Evolutionary conservation across 1,140 invertebrate genomes (phyloP).

Genomic region (Ceratosolen fusciceps): DNA sequence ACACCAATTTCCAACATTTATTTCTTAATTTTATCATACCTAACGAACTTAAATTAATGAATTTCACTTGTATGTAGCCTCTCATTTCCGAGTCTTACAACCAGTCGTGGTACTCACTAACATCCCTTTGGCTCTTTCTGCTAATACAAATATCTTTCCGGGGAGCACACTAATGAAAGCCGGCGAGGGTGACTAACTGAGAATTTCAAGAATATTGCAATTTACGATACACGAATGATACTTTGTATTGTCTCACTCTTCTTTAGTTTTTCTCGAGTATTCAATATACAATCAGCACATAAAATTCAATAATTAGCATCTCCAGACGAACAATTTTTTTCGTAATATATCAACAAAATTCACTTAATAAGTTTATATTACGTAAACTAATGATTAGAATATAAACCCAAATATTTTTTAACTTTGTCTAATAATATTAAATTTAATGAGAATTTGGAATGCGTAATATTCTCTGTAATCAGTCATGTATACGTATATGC

Average conservation of each 20-base stretch:
- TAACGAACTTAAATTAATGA: conserved; percentile 41
- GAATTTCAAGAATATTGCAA: background rate
- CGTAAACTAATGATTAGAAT: no score
- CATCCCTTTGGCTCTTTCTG: conserved; percentile 25
- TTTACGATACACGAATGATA: conserved; percentile 6
- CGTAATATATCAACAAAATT: no score
- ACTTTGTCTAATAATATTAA: no score
- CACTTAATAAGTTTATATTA: no score
- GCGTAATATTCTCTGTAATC: no score
- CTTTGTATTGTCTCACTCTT: background rate
- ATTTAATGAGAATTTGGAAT: no score
- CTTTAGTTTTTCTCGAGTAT: background rate
- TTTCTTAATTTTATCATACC: conserved; percentile 42
- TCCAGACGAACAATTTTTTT: no score
- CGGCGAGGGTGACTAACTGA: background rate
- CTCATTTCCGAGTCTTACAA: background rate
- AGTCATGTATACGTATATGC: no score
- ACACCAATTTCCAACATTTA: background rate
- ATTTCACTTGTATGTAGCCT: conserved; percentile 28
- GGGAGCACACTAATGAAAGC: conserved; percentile 27
- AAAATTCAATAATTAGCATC: no score
- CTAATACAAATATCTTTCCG: conserved; percentile 36
- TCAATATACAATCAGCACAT: no score
- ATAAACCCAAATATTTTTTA: no score
- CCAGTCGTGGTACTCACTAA: background rate